Conservation (phyloP, 2,113 vertebrate genomes). For the Plectropomus leopardus region DNA sequence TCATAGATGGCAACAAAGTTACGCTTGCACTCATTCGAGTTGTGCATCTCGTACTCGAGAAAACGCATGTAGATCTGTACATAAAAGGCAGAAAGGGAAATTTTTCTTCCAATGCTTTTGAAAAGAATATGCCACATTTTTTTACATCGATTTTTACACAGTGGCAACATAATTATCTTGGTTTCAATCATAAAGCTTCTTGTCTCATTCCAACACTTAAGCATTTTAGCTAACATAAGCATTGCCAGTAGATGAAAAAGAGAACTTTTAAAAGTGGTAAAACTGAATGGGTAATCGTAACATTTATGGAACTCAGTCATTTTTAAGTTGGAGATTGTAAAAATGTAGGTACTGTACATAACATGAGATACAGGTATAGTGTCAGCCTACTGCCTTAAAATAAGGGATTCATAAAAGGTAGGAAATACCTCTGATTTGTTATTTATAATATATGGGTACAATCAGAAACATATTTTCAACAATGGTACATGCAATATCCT, state of each 20-base stretch:
- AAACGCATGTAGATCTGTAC: constrained; percentile 96
- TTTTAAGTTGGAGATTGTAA: too few relatives aligned
- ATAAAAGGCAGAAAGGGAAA: not conserved
- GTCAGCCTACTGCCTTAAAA: too few relatives aligned
- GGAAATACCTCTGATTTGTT: too few relatives aligned
- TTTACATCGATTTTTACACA: not conserved
- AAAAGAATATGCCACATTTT: not conserved
- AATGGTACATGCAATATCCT: too few relatives aligned
- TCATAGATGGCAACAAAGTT: constrained; percentile 99
- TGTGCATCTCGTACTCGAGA: constrained; percentile 99
- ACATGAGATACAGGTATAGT: too few relatives aligned
- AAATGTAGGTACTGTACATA: too few relatives aligned
- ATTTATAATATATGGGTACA: too few relatives aligned
- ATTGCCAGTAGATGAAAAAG: too few relatives aligned
- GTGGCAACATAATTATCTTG: not conserved
- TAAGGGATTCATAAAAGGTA: too few relatives aligned
- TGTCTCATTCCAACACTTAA: not conserved
- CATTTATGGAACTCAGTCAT: too few relatives aligned
- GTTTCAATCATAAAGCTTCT: not conserved
- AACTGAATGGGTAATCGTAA: not conserved
- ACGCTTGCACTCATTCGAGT: constrained; percentile 98
- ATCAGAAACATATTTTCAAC: too few relatives aligned
- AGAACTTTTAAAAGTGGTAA: not conserved
- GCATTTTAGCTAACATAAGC: not conserved
- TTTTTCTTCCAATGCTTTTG: not conserved